These are phyloP conservation scores for Sebastes alutus DNA, from an alignment of 2,797 vertebrate species.

Conservation along the genomic window DNA sequence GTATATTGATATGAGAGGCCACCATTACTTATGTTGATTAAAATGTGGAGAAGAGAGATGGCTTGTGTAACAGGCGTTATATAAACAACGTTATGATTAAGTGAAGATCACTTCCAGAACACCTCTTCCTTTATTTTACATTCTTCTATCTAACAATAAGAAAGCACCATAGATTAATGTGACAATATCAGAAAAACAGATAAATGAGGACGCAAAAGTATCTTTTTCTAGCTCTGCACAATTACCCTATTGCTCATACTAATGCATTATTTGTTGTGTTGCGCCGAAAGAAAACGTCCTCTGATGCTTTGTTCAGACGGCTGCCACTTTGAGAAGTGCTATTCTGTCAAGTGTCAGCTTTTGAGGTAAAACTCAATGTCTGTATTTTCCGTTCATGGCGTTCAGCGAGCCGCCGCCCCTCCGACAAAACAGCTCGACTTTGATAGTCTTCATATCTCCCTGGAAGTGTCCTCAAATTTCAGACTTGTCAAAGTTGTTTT, in stretches of 20 bases:
- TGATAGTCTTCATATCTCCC: constrained; percentile 70
- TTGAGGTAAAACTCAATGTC: constrained; percentile 57
- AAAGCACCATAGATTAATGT: constrained; percentile 14
- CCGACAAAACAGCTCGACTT: constrained; percentile 69
- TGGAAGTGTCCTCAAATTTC: constrained; percentile 76
- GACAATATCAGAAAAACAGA: not conserved
- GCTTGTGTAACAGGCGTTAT: constrained; percentile 54
- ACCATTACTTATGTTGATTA: constrained; percentile 67
- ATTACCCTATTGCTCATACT: constrained; percentile 30
- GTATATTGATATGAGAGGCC: constrained; percentile 49
- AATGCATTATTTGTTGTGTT: constrained; percentile 49
- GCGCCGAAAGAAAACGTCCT: constrained; percentile 24
- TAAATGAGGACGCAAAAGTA: constrained; percentile 32
- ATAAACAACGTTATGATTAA: constrained; percentile 43
- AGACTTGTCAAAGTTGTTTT: constrained; percentile 78
- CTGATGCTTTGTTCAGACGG: constrained; percentile 52
- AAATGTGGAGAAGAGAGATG: constrained; percentile 34
- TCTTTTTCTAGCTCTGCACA: constrained; percentile 7
- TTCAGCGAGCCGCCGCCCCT: constrained; percentile 49
- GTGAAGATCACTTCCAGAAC: constrained; percentile 21
- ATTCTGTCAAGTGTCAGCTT: constrained; percentile 67
- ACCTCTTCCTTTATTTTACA: constrained; percentile 15
- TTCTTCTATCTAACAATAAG: constrained; percentile 12
- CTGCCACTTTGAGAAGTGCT: constrained; percentile 62
- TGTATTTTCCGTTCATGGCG: constrained; percentile 46